A percentile compares a stretch with the other conserved stretches of the same genome.
Conservation (phyloP, 2,888 invertebrate genomes). For the Leptopterna dolabrata region DNA sequence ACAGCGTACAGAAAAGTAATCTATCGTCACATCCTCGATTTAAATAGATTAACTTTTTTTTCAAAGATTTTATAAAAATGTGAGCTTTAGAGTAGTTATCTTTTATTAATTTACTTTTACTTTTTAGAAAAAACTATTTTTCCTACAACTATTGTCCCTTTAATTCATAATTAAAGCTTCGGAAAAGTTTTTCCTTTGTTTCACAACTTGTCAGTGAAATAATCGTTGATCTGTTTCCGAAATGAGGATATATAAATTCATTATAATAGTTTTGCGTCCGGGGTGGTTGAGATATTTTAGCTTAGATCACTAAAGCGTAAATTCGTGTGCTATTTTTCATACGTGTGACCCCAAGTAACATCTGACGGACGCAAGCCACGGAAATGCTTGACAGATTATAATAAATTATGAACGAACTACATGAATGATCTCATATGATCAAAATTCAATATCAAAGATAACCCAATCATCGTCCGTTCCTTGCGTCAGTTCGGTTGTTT, state of each 20-base stretch:
- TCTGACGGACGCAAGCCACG: too few relatives aligned
- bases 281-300: background rate
- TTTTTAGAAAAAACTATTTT: slow-evolving; percentile 24
- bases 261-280: background rate
- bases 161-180: slow-evolving; percentile 47
- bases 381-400: too few relatives aligned
- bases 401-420: too few relatives aligned
- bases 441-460: too few relatives aligned
- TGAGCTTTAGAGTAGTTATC: slow-evolving; percentile 23
- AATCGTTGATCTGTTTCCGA: slow-evolving; percentile 29
- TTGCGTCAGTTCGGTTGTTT: too few relatives aligned
- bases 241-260: background rate
- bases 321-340: background rate
- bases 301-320: background rate
- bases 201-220: slow-evolving; percentile 20
- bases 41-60: background rate
- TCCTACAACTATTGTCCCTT: slow-evolving; percentile 47
- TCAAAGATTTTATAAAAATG: slow-evolving; percentile 5
- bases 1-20: background rate
- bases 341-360: too few relatives aligned
- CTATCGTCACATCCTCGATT: background rate
- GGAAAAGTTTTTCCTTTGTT: slow-evolving; percentile 17
- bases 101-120: slow-evolving; percentile 11
- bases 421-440: too few relatives aligned
- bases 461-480: too few relatives aligned